Percentiles rank a stretch among this genome's conserved stretches.
Conservation (phyloP, 2,888 invertebrate species). For the Drosophila merina region DNA sequence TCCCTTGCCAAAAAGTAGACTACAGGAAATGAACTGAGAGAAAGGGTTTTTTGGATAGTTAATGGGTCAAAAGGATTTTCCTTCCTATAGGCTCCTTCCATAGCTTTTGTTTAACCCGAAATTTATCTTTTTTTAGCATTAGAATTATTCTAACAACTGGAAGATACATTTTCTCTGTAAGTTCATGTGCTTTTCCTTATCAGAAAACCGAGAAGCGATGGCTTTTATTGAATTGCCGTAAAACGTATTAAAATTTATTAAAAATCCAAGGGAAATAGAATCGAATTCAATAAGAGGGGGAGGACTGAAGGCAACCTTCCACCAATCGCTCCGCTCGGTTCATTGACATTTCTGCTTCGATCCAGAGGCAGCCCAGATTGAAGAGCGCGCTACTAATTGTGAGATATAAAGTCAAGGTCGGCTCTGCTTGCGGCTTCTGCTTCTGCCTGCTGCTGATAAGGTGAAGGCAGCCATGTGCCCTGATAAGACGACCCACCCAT, state of each 20-base stretch:
- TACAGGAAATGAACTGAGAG: too few species aligned
- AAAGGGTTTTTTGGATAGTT: too few species aligned
- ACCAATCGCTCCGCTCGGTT: conserved; percentile 27
- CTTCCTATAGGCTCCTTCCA: too few species aligned
- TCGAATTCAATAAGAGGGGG: not conserved
- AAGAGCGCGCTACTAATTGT: conserved; percentile 60
- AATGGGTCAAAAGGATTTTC: too few species aligned
- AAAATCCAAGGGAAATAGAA: conserved; percentile 8
- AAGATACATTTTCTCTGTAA: too few species aligned
- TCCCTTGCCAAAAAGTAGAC: too few species aligned
- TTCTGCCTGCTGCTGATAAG: conserved; percentile 27
- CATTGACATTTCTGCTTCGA: conserved; percentile 35
- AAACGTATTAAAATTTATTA: not conserved
- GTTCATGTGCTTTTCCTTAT: conserved; percentile 27
- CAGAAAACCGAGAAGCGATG: conserved; percentile 41
- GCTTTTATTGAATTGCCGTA: conserved; percentile 49
- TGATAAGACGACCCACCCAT: conserved; percentile 28
- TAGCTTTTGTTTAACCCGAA: too few species aligned
- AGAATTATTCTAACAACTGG: too few species aligned
- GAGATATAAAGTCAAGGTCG: conserved; percentile 76
- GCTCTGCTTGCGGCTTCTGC: not conserved
- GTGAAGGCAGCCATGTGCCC: conserved; percentile 9
- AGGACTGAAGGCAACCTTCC: conserved; percentile 5
- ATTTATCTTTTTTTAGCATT: too few species aligned
- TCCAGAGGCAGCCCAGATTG: conserved; percentile 51